These are phyloP conservation scores for Pocillopora damicornis DNA, from an alignment of 64 coral and sea anemone species.

Conservation along the genomic window DNA sequence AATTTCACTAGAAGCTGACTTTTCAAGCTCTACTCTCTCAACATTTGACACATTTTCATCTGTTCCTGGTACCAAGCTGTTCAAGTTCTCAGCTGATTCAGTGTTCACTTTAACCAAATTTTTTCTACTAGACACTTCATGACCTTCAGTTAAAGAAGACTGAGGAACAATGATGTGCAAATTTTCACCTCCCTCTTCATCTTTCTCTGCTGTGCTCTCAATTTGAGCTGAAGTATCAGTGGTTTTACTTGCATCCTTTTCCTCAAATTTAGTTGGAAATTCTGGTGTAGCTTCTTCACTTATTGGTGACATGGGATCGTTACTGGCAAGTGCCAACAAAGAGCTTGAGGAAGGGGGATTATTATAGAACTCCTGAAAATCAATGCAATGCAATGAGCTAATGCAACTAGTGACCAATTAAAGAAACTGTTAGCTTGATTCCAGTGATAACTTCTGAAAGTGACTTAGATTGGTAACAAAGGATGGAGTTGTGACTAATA, in stretches of 20 bases:
- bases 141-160: too few relatives aligned
- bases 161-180: neutral
- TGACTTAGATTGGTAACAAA: too few relatives aligned
- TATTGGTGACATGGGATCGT: constrained; percentile 34
- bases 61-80: neutral
- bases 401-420: neutral
- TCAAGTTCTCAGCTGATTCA: neutral
- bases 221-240: neutral
- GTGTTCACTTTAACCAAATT: neutral
- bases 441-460: too few relatives aligned
- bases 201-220: neutral
- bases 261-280: constrained; percentile 9
- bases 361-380: constrained; percentile 19
- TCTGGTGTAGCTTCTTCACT: constrained; percentile 31
- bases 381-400: neutral
- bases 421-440: neutral
- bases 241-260: neutral
- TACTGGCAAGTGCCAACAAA: neutral
- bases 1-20: neutral
- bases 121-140: neutral
- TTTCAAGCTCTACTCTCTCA: neutral
- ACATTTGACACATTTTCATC: neutral
- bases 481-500: too few relatives aligned
- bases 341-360: neutral
- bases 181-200: neutral